phyloP scores from a whole-genome alignment of 2,113 vertebrate genomes.

The Sylvia atricapilla region DNA sequence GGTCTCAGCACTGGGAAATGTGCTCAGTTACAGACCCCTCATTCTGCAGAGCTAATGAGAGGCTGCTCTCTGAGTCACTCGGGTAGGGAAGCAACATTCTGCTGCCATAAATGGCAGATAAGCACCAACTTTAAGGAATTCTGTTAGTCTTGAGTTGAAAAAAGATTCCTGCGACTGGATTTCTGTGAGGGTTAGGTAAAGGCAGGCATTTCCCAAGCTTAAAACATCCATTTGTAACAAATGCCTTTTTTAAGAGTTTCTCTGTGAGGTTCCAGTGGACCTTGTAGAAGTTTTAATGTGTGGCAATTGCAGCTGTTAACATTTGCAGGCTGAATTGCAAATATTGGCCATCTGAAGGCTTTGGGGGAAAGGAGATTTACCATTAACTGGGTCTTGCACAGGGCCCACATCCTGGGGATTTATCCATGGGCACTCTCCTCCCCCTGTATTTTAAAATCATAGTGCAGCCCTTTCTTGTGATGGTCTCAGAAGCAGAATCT shows the following conservation, averaged over 20 bases:
- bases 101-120: neutral
- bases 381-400: neutral
- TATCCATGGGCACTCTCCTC: neutral
- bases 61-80: neutral
- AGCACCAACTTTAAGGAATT: neutral
- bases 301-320: neutral
- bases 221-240: neutral
- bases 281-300: neutral
- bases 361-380: neutral
- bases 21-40: neutral
- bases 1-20: neutral
- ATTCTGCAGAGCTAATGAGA: neutral
- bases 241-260: neutral
- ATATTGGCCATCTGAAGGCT: neutral
- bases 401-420: neutral
- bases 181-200: neutral
- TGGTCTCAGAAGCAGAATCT: neutral
- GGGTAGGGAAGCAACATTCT: neutral
- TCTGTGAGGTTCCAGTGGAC: neutral
- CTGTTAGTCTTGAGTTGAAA: neutral
- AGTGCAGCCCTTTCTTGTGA: neutral
- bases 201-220: neutral
- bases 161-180: neutral
- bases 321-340: neutral
- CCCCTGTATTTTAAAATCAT: neutral